Percentiles rank a stretch among this genome's conserved stretches.
Evolutionary conservation across 2,113 vertebrate genomes (phyloP).

Genomic region (Psettodes erumei): DNA sequence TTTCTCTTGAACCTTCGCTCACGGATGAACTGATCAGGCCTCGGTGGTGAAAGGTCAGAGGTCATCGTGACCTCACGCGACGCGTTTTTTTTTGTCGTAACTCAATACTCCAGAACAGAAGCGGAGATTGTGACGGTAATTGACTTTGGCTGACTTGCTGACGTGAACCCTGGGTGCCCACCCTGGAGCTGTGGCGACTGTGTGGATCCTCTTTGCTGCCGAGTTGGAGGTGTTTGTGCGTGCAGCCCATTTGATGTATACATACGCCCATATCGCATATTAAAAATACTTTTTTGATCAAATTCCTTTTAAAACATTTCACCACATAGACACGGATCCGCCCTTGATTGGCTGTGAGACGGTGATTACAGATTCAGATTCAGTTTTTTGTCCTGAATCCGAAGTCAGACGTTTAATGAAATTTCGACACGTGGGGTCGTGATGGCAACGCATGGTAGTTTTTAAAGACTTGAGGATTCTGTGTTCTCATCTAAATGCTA

Average conservation of each 20-base stretch:
- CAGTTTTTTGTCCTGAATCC: conserved; percentile 1
- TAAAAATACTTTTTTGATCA: not conserved
- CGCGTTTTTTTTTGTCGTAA: not conserved
- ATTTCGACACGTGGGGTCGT: not conserved
- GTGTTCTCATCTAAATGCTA: not conserved
- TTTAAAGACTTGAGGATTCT: not conserved
- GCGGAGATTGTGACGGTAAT: not conserved
- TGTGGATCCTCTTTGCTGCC: not conserved
- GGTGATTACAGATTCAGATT: not conserved
- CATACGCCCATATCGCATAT: not conserved
- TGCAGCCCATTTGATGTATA: too few relatives aligned
- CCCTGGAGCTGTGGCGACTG: not conserved
- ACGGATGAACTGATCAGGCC: not conserved
- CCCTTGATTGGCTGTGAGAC: not conserved
- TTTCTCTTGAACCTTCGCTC: too few relatives aligned
- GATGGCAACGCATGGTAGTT: not conserved
- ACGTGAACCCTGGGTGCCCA: too few relatives aligned
- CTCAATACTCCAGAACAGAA: not conserved
- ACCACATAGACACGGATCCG: not conserved
- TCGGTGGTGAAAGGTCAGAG: not conserved
- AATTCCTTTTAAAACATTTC: not conserved
- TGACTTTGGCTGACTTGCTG: not conserved
- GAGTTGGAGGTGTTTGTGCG: not conserved
- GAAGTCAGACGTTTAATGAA: conserved; percentile 8
- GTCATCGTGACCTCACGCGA: not conserved